Evolutionary conservation across 2,113 vertebrate genomes (phyloP).

Genomic region (Lichenostomus cassidix): DNA sequence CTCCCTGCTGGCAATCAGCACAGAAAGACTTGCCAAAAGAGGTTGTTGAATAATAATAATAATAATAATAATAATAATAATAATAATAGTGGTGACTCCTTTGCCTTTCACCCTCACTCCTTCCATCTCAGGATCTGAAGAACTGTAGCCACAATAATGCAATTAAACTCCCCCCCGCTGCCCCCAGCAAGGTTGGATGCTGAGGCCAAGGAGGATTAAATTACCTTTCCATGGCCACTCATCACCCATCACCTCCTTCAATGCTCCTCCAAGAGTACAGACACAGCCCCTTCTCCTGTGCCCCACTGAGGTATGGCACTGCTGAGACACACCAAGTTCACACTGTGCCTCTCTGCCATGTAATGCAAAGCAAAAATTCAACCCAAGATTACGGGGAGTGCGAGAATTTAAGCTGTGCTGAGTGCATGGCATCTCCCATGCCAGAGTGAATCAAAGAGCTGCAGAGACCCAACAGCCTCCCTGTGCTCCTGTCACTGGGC

Average conservation of each 20-base stretch:
- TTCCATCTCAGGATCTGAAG: background rate
- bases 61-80: background rate
- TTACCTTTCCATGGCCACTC: background rate
- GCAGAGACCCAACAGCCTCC: background rate
- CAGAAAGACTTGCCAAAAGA: background rate
- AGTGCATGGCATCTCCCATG: accelerated
- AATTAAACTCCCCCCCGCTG: background rate
- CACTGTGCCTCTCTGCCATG: background rate
- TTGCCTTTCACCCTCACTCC: conserved; percentile 13
- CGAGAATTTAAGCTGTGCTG: background rate
- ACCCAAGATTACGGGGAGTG: background rate
- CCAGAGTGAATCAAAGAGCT: background rate
- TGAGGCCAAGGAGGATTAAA: background rate
- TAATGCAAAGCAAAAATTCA: background rate
- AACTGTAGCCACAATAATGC: conserved; percentile 9
- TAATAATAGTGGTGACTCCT: background rate
- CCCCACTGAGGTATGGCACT: background rate
- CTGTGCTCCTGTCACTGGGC: accelerated
- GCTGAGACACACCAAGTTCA: background rate
- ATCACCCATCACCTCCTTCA: background rate
- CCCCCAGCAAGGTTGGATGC: background rate
- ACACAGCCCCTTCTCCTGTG: background rate
- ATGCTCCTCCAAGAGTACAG: accelerated
- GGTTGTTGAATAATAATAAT: background rate
- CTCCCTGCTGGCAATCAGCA: background rate